Evolutionary conservation across 2,888 invertebrate species (phyloP).

Genomic region (Ochropleura plecta): DNA sequence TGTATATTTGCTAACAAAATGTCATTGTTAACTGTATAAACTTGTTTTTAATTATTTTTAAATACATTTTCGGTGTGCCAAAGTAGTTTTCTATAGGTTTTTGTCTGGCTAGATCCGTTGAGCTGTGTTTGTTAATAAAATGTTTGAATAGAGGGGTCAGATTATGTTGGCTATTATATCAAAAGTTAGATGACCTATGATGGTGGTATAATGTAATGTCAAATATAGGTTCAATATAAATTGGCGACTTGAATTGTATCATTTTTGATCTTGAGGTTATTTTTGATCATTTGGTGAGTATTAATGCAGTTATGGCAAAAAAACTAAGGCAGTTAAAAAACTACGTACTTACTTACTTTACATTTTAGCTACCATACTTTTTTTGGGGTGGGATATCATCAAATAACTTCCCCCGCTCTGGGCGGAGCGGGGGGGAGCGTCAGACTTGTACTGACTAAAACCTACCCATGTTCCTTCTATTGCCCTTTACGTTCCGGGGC

Average conservation of each 20-base stretch:
- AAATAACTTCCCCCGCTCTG: no score
- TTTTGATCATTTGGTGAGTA: no score
- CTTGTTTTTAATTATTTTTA: conserved; percentile 55
- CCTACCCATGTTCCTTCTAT: no score
- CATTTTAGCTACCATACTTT: background rate
- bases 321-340: no score
- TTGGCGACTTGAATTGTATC: conserved; percentile 7
- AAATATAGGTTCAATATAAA: background rate
- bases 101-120: conserved; percentile 14
- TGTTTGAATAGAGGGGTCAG: background rate
- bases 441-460: no score
- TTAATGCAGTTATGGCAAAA: background rate
- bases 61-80: conserved; percentile 27
- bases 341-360: no score
- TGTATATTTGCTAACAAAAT: conserved; percentile 49
- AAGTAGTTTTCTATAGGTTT: conserved; percentile 31
- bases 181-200: conserved; percentile 22
- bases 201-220: background rate
- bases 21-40: conserved; percentile 62
- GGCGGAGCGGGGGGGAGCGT: no score
- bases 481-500: no score
- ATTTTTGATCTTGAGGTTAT: no score
- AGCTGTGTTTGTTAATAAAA: conserved; percentile 9
- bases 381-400: no score
- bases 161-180: background rate